Evolutionary conservation across 2,888 invertebrate species (phyloP).

Genomic region (Cephus pygmeus): DNA sequence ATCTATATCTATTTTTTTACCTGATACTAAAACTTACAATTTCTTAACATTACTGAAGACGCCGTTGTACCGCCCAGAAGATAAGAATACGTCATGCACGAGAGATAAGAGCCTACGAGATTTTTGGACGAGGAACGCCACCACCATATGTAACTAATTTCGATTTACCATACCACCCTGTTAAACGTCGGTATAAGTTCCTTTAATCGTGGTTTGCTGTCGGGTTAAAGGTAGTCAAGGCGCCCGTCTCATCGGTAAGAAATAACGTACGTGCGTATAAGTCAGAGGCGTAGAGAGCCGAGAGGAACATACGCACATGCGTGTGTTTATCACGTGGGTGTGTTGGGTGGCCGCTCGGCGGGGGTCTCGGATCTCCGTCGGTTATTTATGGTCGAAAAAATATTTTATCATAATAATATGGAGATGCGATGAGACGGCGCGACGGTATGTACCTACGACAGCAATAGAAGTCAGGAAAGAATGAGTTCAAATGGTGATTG

Average conservation of each 20-base stretch:
- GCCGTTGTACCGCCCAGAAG: background rate
- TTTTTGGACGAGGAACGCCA: background rate
- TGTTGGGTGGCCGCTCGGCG: conserved; percentile 51
- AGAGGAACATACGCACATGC: conserved; percentile 31
- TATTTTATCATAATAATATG: conserved; percentile 58
- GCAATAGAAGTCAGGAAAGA: conserved; percentile 26
- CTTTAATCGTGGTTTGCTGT: conserved; percentile 3
- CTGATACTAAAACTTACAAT: background rate
- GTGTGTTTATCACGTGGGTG: conserved; percentile 44
- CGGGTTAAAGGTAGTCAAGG: conserved; percentile 4
- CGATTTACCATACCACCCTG: background rate
- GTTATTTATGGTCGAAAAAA: conserved; percentile 58
- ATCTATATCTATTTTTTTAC: background rate
- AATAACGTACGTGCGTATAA: background rate
- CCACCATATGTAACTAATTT: conserved; percentile 1
- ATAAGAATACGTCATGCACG: background rate
- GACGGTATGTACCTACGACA: background rate
- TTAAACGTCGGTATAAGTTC: conserved; percentile 6
- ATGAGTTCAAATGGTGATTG: conserved; percentile 40
- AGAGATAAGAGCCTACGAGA: background rate
- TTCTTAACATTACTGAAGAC: background rate
- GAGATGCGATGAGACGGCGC: conserved; percentile 31
- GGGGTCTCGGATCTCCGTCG: conserved; percentile 50
- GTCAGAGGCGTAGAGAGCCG: conserved; percentile 5
- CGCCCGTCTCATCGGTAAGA: background rate